Conservation (phyloP, 2,113 vertebrate genomes). For the Sylvilagus bachmani region DNA sequence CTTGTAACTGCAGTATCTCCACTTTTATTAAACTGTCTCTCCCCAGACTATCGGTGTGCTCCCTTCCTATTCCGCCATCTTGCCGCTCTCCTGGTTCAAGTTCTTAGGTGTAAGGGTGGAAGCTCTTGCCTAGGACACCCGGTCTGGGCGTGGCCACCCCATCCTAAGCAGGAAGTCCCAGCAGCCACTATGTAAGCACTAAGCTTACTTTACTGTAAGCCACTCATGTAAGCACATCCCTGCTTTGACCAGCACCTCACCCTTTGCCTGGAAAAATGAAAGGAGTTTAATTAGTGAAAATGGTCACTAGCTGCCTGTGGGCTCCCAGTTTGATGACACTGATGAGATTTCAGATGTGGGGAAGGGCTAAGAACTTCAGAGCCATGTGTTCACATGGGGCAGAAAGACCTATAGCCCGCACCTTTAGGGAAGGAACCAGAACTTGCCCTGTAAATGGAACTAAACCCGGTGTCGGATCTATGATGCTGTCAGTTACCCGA, state of each 20-base stretch:
- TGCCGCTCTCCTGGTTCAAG: too few species aligned
- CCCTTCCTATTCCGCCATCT: too few species aligned
- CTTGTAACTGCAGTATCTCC: too few species aligned
- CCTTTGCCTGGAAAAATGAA: background rate
- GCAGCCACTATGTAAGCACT: background rate
- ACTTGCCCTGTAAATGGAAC: background rate
- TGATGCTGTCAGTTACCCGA: background rate
- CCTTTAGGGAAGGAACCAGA: background rate
- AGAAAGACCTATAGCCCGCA: background rate
- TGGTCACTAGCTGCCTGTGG: background rate
- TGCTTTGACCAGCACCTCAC: background rate
- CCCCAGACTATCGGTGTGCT: too few species aligned
- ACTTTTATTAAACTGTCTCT: too few species aligned
- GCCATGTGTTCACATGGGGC: background rate
- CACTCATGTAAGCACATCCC: background rate
- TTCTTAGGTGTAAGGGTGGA: background rate
- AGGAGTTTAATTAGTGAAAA: background rate
- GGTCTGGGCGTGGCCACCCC: background rate
- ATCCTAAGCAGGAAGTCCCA: background rate
- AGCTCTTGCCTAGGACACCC: background rate
- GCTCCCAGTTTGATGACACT: background rate
- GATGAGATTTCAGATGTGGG: background rate
- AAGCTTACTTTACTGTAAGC: too few species aligned
- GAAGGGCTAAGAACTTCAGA: background rate
- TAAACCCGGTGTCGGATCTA: background rate